phyloP scores from a whole-genome alignment of 2,888 invertebrate species.

The Patella caerulea region DNA sequence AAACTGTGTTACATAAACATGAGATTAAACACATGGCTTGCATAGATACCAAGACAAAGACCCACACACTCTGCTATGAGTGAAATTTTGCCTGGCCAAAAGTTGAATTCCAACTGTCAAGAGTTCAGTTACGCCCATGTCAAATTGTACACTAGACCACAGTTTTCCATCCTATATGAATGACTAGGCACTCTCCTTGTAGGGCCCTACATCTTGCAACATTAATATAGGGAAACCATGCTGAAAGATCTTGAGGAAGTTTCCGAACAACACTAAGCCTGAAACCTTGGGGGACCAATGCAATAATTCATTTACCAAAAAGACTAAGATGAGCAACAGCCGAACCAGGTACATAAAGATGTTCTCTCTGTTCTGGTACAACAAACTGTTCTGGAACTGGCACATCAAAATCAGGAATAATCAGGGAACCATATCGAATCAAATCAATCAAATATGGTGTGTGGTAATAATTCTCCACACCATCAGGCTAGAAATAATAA shows the following conservation, averaged over 20 bases:
- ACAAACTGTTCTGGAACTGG: conserved; percentile 93
- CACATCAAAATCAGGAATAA: conserved; percentile 95
- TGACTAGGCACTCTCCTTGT: too few species aligned
- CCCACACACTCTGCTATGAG: background rate
- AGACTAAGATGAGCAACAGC: conserved; percentile 78
- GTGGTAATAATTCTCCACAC: conserved; percentile 91
- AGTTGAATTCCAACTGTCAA: background rate
- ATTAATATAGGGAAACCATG: too few species aligned
- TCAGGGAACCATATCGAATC: conserved; percentile 82
- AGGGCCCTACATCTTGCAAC: too few species aligned
- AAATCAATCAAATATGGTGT: conserved; percentile 92
- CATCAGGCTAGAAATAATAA: conserved; percentile 76
- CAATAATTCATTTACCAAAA: conserved; percentile 69
- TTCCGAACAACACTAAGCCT: too few species aligned
- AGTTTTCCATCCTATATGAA: too few species aligned
- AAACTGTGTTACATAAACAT: too few species aligned
- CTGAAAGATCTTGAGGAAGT: too few species aligned
- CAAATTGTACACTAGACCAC: too few species aligned
- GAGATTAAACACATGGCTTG: too few species aligned
- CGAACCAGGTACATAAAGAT: conserved; percentile 94
- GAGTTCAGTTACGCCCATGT: too few species aligned
- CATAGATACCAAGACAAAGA: too few species aligned
- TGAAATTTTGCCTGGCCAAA: background rate
- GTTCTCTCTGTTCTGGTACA: conserved; percentile 90
- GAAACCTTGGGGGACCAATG: too few species aligned